phyloP scores from a whole-genome alignment of 2,113 vertebrate species.

The Leptodactylus fuscus region DNA sequence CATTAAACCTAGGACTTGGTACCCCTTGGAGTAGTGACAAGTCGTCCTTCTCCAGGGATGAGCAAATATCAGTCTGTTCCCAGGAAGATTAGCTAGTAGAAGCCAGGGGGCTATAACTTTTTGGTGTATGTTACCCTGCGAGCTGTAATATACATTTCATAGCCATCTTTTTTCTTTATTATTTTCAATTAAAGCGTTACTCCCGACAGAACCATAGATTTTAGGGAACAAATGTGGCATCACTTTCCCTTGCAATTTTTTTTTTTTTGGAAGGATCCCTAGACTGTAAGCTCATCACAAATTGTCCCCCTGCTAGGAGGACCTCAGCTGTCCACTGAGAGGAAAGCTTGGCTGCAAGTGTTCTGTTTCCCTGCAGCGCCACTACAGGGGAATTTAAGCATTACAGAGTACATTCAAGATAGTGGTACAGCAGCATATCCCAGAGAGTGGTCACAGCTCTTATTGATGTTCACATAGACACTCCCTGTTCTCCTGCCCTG shows the following conservation, averaged over 20 bases:
- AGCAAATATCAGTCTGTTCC: constrained; percentile 75
- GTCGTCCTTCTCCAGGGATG: constrained; percentile 70
- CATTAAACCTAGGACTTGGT: constrained; percentile 66
- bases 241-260: too few species aligned
- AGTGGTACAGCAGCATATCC: too few species aligned
- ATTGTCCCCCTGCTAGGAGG: too few species aligned
- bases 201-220: too few species aligned
- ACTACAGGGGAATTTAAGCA: neutral
- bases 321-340: too few species aligned
- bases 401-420: neutral
- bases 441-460: neutral
- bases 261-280: too few species aligned
- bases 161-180: neutral
- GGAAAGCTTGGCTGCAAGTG: neutral
- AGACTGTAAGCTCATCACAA: too few species aligned
- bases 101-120: constrained; percentile 37
- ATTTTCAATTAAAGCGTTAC: too few species aligned
- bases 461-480: too few species aligned
- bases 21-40: constrained; percentile 67
- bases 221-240: too few species aligned
- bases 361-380: neutral
- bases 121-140: constrained; percentile 50
- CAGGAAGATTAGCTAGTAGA: constrained; percentile 75
- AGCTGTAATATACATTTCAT: neutral
- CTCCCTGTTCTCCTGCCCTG: too few species aligned